Conservation (phyloP, 2,113 vertebrate genomes). For the Terrapene triunguis region DNA sequence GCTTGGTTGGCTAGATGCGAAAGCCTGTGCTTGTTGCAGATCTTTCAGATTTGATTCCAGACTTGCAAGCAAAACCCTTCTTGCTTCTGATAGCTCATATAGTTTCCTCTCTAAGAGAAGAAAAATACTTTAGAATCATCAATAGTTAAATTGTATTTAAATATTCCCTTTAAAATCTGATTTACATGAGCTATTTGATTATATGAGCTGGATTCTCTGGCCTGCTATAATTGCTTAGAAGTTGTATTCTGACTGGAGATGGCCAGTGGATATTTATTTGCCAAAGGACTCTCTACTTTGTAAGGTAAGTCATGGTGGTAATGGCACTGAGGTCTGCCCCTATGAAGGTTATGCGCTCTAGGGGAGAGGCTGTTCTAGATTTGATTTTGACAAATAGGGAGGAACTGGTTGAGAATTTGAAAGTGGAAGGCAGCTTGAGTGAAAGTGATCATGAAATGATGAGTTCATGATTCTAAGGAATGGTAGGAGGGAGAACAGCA, state of each 20-base stretch:
- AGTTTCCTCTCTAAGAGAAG: background rate
- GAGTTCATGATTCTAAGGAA: no score
- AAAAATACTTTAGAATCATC: background rate
- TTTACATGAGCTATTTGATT: background rate
- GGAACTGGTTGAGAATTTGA: no score
- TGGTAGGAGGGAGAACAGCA: no score
- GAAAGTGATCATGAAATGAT: no score
- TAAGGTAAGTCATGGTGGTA: no score
- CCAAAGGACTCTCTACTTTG: background rate
- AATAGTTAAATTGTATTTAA: background rate
- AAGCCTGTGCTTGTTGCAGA: background rate
- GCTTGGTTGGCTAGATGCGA: background rate
- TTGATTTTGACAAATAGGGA: no score
- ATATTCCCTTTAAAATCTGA: background rate
- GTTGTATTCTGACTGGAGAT: background rate
- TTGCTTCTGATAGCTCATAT: background rate
- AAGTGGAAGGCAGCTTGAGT: no score
- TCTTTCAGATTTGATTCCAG: background rate
- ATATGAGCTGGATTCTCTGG: background rate
- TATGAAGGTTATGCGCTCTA: no score
- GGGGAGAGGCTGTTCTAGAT: no score
- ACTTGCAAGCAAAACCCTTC: background rate
- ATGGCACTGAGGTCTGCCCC: background rate
- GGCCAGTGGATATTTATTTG: background rate
- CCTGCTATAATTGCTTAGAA: background rate